Evolutionary conservation across 2,797 vertebrate genomes (phyloP).

Genomic region (Delichon dasypus): DNA sequence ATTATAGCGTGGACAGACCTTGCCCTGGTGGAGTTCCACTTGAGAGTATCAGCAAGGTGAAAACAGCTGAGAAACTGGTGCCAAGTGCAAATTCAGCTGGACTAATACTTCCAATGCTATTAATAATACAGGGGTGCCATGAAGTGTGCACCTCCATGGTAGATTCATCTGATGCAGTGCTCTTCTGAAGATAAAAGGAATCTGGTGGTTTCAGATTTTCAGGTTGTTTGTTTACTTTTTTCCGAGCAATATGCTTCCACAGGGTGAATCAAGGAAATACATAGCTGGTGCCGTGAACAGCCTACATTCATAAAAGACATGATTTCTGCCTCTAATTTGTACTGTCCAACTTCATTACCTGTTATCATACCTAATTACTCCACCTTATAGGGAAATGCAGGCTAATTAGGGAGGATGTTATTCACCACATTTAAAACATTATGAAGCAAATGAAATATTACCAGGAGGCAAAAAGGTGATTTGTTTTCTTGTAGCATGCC

Average conservation of each 20-base stretch:
- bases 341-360: slow-evolving; percentile 73
- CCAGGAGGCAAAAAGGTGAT: slow-evolving; percentile 73
- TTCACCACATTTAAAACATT: slow-evolving; percentile 72
- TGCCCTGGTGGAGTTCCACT: background rate
- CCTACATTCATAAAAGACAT: slow-evolving; percentile 4
- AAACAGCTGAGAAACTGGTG: background rate
- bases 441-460: slow-evolving; percentile 77
- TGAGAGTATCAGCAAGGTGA: background rate
- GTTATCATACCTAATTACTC: slow-evolving; percentile 70
- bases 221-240: background rate
- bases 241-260: background rate
- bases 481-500: slow-evolving; percentile 65
- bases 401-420: slow-evolving; percentile 75
- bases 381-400: slow-evolving; percentile 66
- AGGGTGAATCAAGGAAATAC: slow-evolving; percentile 11
- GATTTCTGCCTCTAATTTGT: slow-evolving; percentile 66
- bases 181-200: background rate
- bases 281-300: background rate
- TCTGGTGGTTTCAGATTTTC: background rate
- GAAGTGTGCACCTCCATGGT: background rate
- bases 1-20: background rate
- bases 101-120: background rate
- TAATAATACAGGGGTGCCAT: background rate
- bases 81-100: background rate
- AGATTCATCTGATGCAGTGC: rapidly evolving